Evolutionary conservation across 2,888 invertebrate genomes (phyloP).

Genomic region (Mechanitis mazaeus): DNA sequence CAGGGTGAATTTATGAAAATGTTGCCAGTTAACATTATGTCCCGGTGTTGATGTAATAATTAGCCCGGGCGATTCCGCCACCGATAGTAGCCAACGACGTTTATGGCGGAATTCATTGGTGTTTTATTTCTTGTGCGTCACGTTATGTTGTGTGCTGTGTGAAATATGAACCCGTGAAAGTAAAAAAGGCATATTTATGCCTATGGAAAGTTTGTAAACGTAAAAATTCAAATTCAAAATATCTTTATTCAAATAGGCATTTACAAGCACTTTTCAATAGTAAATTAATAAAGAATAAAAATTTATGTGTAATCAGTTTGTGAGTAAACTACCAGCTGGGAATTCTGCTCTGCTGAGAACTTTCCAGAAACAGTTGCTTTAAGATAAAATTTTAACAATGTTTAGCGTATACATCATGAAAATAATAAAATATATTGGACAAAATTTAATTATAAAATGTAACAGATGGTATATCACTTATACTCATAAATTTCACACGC

Average conservation of each 20-base stretch:
- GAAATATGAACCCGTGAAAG: conserved; percentile 16
- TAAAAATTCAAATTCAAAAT: no score
- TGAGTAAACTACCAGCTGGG: no score
- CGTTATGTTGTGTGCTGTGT: conserved; percentile 7
- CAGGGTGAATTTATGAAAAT: conserved; percentile 19
- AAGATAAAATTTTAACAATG: no score
- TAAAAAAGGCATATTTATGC: conserved; percentile 1
- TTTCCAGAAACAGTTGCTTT: no score
- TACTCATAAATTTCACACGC: conserved; percentile 29
- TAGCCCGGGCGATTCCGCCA: conserved; percentile 47
- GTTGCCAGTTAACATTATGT: conserved; percentile 6
- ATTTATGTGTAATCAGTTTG: no score
- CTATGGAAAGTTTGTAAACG: conserved; percentile 2
- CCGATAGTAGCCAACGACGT: conserved; percentile 38
- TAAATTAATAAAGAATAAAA: no score
- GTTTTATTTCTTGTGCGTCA: conserved; percentile 9
- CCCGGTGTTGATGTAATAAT: conserved; percentile 45
- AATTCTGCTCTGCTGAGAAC: no score
- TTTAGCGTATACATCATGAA: no score
- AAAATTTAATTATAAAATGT: conserved; percentile 8
- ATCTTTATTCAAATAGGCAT: no score
- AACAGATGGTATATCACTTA: conserved; percentile 26
- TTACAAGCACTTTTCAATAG: no score
- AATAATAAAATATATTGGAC: background rate
- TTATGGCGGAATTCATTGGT: conserved; percentile 10